Evolutionary conservation across 1,140 invertebrate species (phyloP).

Genomic region (Cydia pomonella): DNA sequence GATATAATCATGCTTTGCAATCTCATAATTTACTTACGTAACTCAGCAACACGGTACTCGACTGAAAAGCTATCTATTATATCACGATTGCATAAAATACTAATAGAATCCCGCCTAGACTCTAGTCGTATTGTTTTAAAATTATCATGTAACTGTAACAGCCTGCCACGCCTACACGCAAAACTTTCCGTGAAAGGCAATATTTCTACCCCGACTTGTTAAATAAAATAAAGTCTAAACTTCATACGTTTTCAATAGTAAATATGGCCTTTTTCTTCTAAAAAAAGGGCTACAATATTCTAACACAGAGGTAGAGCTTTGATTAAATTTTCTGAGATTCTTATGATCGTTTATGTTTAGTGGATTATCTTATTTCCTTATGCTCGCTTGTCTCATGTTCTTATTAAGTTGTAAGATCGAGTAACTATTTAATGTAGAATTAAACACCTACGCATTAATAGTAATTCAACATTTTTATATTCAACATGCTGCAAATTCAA

Average conservation of each 20-base stretch:
- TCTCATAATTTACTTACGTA: too few relatives aligned
- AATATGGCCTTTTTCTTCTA: not conserved
- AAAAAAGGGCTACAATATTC: not conserved
- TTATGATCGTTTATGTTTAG: not conserved
- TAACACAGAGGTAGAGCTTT: not conserved
- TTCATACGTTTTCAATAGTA: not conserved
- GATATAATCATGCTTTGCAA: too few relatives aligned
- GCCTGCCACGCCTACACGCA: not conserved
- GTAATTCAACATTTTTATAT: too few relatives aligned
- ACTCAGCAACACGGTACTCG: too few relatives aligned
- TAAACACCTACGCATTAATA: too few relatives aligned
- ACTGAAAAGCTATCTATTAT: too few relatives aligned
- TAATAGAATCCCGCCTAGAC: too few relatives aligned
- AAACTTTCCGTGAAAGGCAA: not conserved
- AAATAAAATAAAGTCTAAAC: not conserved
- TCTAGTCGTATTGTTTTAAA: too few relatives aligned
- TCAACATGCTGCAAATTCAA: too few relatives aligned
- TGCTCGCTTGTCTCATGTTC: not conserved
- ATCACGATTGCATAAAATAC: too few relatives aligned
- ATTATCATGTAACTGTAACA: not conserved
- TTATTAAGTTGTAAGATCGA: not conserved
- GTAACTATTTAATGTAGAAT: too few relatives aligned
- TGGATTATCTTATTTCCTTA: not conserved
- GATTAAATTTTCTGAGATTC: slow-evolving; percentile 3
- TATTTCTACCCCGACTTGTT: not conserved